These are phyloP conservation scores for Globicephala melas DNA, from an alignment of 2,113 vertebrate species.

Conservation along the genomic window DNA sequence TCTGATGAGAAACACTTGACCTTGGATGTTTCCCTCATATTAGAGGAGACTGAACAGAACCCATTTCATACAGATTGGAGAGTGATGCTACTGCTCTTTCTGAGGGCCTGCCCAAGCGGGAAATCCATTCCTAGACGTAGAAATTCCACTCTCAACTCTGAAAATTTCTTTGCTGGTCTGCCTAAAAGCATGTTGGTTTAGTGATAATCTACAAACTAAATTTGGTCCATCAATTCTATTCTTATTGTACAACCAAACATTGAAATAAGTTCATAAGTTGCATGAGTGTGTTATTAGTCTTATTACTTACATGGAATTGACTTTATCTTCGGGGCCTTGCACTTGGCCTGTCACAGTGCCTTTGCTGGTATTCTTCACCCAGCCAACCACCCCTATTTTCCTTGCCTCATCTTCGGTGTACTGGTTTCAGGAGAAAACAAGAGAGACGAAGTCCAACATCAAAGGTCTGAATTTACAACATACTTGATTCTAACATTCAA, in stretches of 20 bases:
- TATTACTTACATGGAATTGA: slow-evolving; percentile 92
- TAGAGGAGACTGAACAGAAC: not conserved
- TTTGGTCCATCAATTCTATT: not conserved
- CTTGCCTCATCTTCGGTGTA: slow-evolving; percentile 92
- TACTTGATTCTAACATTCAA: not conserved
- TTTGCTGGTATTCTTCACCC: slow-evolving; percentile 92
- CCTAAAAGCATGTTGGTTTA: not conserved
- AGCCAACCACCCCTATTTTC: slow-evolving; percentile 91
- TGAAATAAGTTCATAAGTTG: not conserved
- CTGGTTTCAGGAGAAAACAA: slow-evolving; percentile 80
- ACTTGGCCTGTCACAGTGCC: slow-evolving; percentile 93
- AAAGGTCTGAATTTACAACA: not conserved
- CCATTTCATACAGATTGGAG: not conserved
- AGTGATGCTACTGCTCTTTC: not conserved
- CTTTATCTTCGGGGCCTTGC: slow-evolving; percentile 88
- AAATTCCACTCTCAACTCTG: not conserved
- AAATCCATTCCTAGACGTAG: not conserved
- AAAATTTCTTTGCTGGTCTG: not conserved
- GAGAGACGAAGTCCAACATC: not conserved
- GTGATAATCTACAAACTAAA: not conserved
- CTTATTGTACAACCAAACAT: not conserved
- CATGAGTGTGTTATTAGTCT: not conserved
- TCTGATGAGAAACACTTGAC: not conserved
- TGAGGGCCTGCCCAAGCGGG: not conserved
- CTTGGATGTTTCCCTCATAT: not conserved